phyloP scores from a whole-genome alignment of 2,113 vertebrate genomes.

The Burhinus bistriatus region DNA sequence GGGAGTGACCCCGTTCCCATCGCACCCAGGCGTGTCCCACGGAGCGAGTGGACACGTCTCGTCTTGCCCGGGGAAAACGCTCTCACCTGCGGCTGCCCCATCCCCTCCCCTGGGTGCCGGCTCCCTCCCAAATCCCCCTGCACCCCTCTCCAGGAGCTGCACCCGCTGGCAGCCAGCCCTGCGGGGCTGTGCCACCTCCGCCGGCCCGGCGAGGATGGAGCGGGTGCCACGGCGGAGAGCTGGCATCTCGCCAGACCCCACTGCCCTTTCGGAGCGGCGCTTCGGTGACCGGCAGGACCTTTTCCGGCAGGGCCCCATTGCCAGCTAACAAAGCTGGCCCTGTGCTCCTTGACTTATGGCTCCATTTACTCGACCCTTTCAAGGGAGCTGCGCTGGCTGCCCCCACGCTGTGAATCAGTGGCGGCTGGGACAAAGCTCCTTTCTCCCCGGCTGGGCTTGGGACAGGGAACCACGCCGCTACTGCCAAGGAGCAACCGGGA shows the following conservation, averaged over 20 bases:
- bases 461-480: background rate
- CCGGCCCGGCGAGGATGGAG: fast-evolving
- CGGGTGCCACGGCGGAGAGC: fast-evolving
- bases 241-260: background rate
- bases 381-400: background rate
- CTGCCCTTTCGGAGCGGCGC: background rate
- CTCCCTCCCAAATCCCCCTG: background rate
- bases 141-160: background rate
- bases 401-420: background rate
- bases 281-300: background rate
- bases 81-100: background rate
- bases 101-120: background rate
- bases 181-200: fast-evolving
- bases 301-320: background rate
- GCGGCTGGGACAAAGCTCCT: background rate
- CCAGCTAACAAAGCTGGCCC: conserved; percentile 3
- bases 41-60: fast-evolving
- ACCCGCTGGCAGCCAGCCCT: background rate
- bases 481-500: background rate
- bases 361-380: conserved; percentile 37
- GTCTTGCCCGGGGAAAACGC: background rate
- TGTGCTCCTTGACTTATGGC: conserved; percentile 48
- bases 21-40: fast-evolving
- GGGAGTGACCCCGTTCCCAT: background rate
- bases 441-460: fast-evolving